These are phyloP conservation scores for Zygaena filipendulae DNA, from an alignment of 2,888 invertebrate genomes.

Conservation along the genomic window DNA sequence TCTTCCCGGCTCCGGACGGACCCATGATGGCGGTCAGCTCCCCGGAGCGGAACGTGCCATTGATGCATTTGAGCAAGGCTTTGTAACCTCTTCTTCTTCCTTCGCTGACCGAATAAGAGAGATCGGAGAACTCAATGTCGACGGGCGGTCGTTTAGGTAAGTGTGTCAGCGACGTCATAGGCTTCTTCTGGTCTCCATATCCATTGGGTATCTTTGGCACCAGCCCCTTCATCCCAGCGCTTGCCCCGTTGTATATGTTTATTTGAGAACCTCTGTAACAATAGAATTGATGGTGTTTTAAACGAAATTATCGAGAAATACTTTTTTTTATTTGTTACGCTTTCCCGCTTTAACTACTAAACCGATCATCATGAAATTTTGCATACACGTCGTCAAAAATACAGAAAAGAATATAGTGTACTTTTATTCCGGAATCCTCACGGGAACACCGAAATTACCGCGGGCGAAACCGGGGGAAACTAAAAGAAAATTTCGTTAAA, in stretches of 20 bases:
- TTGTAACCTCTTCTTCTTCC: conserved; percentile 85
- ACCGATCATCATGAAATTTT: too few relatives aligned
- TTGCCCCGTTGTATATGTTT: conserved; percentile 77
- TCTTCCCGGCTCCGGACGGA: conserved; percentile 84
- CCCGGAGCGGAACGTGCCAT: conserved; percentile 90
- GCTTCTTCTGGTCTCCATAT: conserved; percentile 77
- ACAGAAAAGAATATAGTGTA: too few relatives aligned
- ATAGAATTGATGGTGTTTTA: conserved; percentile 1
- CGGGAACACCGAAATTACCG: too few relatives aligned
- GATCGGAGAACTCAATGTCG: conserved; percentile 88
- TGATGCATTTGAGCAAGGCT: conserved; percentile 87
- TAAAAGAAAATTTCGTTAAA: too few relatives aligned
- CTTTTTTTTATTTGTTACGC: too few relatives aligned
- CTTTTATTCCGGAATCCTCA: too few relatives aligned
- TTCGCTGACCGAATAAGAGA: conserved; percentile 90
- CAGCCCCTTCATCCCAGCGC: conserved; percentile 55
- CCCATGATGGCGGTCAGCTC: conserved; percentile 97
- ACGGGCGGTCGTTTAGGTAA: conserved; percentile 89
- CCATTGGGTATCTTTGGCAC: conserved; percentile 80
- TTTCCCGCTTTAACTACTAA: too few relatives aligned
- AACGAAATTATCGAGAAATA: background rate
- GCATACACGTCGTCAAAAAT: too few relatives aligned
- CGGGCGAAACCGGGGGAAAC: too few relatives aligned
- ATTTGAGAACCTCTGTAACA: conserved; percentile 76
- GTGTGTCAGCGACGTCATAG: conserved; percentile 81